phyloP scores from a whole-genome alignment of 2,888 invertebrate genomes.

The Asteroscopus sphinx region DNA sequence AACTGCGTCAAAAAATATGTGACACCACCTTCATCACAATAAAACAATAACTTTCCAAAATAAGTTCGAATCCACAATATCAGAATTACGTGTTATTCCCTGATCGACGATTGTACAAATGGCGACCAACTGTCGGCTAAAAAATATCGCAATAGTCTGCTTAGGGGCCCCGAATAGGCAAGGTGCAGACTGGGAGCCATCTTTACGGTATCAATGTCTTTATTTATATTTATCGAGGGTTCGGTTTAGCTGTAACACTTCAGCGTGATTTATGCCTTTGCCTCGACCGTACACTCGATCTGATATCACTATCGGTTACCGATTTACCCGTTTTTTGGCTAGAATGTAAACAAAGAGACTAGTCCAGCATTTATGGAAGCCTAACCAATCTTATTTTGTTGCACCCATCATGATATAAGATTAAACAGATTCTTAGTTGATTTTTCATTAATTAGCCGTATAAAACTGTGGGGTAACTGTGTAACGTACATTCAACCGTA shows the following conservation, averaged over 20 bases:
- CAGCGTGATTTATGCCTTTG: conserved; percentile 52
- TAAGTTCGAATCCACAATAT: conserved; percentile 9
- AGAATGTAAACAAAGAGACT: conserved; percentile 6
- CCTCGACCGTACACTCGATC: conserved; percentile 24
- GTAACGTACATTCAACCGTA: too few species aligned
- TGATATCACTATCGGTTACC: conserved; percentile 40
- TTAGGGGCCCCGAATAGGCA: conserved; percentile 34
- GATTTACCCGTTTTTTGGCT: conserved; percentile 27
- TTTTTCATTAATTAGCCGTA: too few species aligned
- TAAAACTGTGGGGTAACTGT: too few species aligned
- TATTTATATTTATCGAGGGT: conserved; percentile 62
- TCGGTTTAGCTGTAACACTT: conserved; percentile 42
- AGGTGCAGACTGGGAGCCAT: conserved; percentile 51
- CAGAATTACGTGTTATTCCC: conserved; percentile 37
- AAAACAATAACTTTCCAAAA: conserved; percentile 18
- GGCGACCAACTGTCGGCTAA: conserved; percentile 47
- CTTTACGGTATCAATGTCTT: conserved; percentile 51
- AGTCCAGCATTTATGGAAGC: too few species aligned
- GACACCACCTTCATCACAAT: neutral
- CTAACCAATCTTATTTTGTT: too few species aligned
- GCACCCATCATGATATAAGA: too few species aligned
- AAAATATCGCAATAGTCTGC: conserved; percentile 53
- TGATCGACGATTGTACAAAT: conserved; percentile 45
- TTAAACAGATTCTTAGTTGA: too few species aligned
- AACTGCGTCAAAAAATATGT: too few species aligned